Evolutionary conservation across 2,888 invertebrate genomes (phyloP).

Genomic region (Ennomos fuscantarius): DNA sequence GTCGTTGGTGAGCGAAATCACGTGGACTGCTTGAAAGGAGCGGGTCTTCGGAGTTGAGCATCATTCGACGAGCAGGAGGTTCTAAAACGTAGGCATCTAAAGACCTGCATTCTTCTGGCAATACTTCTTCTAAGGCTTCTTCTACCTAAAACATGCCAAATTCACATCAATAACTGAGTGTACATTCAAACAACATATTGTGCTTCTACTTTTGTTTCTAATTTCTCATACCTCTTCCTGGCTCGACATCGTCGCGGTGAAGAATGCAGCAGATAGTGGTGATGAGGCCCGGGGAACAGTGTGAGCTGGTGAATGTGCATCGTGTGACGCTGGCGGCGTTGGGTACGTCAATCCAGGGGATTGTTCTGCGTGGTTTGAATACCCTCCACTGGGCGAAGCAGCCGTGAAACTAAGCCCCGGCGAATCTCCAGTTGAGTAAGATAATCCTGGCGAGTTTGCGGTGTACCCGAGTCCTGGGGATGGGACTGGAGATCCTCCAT

Average conservation of each 20-base stretch:
- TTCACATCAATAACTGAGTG: background rate
- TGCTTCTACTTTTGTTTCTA: background rate
- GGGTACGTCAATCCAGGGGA: constrained; percentile 93
- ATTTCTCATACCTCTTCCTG: constrained; percentile 87
- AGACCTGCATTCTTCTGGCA: constrained; percentile 90
- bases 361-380: constrained; percentile 72
- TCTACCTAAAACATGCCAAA: constrained; percentile 84
- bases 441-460: constrained; percentile 86
- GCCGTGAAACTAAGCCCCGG: constrained; percentile 73
- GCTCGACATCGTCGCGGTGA: constrained; percentile 93
- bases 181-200: background rate
- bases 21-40: constrained; percentile 93
- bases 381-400: constrained; percentile 72
- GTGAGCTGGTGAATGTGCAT: constrained; percentile 88
- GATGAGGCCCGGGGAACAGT: constrained; percentile 90
- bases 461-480: constrained; percentile 83
- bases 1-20: constrained; percentile 87
- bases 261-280: constrained; percentile 93
- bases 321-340: constrained; percentile 95
- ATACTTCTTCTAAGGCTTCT: constrained; percentile 93
- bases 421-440: constrained; percentile 89
- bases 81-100: constrained; percentile 86
- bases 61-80: constrained; percentile 91
- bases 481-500: constrained; percentile 81
- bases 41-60: constrained; percentile 95